phyloP scores from a whole-genome alignment of 2,888 invertebrate species.

The Coronaproctus castanopsis region DNA sequence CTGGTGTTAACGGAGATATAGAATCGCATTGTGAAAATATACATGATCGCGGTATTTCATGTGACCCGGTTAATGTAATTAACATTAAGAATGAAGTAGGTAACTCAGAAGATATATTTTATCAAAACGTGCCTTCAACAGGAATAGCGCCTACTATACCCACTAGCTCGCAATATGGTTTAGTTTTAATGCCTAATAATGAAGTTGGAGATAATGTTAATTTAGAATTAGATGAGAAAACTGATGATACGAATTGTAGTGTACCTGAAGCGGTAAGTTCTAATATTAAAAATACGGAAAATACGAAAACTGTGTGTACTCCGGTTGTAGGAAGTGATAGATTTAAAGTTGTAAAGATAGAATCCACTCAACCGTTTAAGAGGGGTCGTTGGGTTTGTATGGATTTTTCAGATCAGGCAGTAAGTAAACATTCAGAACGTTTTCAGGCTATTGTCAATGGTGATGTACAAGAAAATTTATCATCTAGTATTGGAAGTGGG shows the following conservation, averaged over 20 bases:
- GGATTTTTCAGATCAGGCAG: conserved; percentile 76
- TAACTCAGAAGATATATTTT: conserved; percentile 46
- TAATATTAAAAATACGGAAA: conserved; percentile 11
- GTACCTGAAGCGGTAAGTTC: conserved; percentile 13
- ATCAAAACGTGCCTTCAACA: conserved; percentile 44
- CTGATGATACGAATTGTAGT: conserved; percentile 29
- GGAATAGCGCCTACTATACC: conserved; percentile 63
- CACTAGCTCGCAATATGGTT: conserved; percentile 61
- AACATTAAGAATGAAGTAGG: conserved; percentile 10
- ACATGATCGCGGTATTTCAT: conserved; percentile 4
- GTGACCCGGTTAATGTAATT: no score
- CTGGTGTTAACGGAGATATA: conserved; percentile 1
- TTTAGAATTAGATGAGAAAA: conserved; percentile 29
- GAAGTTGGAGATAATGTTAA: conserved; percentile 2
- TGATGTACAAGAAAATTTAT: background rate
- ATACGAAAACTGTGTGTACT: conserved; percentile 29
- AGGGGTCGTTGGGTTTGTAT: conserved; percentile 85
- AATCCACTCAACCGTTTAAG: conserved; percentile 81
- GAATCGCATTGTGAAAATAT: conserved; percentile 10
- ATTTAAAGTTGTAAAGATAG: conserved; percentile 88
- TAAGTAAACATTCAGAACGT: conserved; percentile 24
- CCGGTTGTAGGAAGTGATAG: conserved; percentile 47
- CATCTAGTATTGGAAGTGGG: background rate
- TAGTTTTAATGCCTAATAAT: conserved; percentile 46
- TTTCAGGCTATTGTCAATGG: conserved; percentile 1